Conservation (phyloP, 1,140 invertebrate genomes). For the Magallana ariakensis region DNA sequence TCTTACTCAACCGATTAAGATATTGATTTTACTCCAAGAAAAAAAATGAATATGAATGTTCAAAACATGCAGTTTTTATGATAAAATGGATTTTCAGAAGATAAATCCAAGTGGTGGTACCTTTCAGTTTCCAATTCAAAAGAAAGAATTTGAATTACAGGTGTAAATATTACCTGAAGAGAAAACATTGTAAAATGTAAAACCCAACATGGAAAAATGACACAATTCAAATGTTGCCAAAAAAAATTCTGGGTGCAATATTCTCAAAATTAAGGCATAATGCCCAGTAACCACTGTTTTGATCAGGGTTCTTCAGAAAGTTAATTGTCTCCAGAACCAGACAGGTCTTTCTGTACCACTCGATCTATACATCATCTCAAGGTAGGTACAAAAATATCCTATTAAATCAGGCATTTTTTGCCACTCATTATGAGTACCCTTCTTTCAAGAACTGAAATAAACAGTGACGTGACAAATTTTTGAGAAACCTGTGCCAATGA, state of each 20-base stretch:
- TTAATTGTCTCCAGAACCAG: neutral
- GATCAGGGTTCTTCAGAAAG: neutral
- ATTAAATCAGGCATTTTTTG: neutral
- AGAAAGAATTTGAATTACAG: neutral
- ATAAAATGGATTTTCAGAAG: too few relatives aligned
- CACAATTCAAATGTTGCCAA: neutral
- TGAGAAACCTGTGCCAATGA: neutral
- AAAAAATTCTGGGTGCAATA: neutral
- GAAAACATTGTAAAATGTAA: neutral
- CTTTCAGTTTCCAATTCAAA: neutral
- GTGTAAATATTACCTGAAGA: neutral
- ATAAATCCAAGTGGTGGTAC: neutral
- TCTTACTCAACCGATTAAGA: neutral
- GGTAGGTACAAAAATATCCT: neutral
- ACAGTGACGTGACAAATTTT: neutral
- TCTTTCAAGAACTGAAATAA: neutral
- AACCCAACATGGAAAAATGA: neutral
- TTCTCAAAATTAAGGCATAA: neutral
- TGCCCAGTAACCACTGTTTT: too few relatives aligned
- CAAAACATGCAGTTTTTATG: too few relatives aligned
- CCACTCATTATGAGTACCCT: neutral
- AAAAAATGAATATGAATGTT: too few relatives aligned
- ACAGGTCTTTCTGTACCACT: neutral
- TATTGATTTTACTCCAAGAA: constrained; percentile 3
- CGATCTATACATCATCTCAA: neutral